Base-by-base conservation (phyloP, 92 coral and sea anemone species). In the Virgularia gustaviana region DNA sequence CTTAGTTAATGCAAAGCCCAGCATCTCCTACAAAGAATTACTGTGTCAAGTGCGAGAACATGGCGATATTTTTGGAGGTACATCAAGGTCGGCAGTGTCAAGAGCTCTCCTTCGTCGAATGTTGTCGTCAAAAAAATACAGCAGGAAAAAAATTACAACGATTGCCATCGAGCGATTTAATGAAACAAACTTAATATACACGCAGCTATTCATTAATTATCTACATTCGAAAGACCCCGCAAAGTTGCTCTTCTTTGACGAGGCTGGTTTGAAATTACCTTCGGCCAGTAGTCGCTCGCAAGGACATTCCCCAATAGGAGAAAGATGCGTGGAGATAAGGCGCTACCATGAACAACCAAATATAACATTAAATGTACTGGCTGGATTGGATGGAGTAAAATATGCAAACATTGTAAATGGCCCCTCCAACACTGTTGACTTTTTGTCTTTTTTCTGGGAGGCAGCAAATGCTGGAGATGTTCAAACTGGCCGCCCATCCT, bases 321-420 rank as follows among this genome's bases (percentile, higher is more conserved):
- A 39, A 47, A 6, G 57, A 24, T 53, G 77, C 34, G 77, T 78
- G 13, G 30, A 78, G 34, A 55, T 78, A 36, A 11, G 11, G 15
- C 76, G 54, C 8, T 66, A 77, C 22, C 77, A 55, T 41, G 78
- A 78, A 23, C 22, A 35, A n/a, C 76, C 77, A 16, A 78, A 78
- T 35, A 70, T 54, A 13, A 78, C 83, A 5, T 4, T 78, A 12
- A 78, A 78, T 45, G 28, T 54, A 5, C 39, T 65, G 25, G 62
- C 62, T 30, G 71, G 78, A 4, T 19, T 79, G 34, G 72, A 41
- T 6, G 83, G 78, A n/a, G 49, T 81, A 36, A 44, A 32, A 23
- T 76, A 70, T 37, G 72, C 71, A 18, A 82, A 76, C 41, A 66
- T 61, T 59, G 56, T 76, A 32, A 73, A 82, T 28, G 81, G 86